Percentiles rank a stretch among this genome's conserved stretches.
Conservation (phyloP, 2,113 vertebrate species). For the Acinonyx jubatus region DNA sequence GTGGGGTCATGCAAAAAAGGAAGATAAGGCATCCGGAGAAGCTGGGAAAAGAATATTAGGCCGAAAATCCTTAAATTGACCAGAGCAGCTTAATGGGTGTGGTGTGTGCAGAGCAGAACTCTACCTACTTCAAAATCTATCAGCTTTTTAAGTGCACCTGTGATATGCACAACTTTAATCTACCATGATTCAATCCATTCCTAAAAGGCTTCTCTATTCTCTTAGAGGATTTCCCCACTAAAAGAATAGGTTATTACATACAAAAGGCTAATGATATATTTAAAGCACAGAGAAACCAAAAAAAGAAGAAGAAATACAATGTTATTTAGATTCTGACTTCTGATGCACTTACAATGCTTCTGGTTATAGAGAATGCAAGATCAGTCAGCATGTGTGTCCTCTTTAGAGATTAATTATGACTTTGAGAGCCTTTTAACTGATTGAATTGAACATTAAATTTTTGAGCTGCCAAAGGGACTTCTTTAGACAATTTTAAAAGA, state of each 20-base stretch:
- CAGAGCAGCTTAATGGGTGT: neutral
- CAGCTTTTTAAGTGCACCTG: neutral
- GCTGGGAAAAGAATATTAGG: neutral
- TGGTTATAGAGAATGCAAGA: neutral
- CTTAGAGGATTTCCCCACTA: neutral
- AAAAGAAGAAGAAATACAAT: neutral
- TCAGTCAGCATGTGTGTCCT: neutral
- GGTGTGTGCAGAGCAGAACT: neutral
- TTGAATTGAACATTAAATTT: conserved; percentile 39
- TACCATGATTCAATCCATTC: neutral
- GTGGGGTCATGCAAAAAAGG: neutral
- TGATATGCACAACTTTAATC: neutral
- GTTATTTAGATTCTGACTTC: neutral
- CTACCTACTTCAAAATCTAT: neutral
- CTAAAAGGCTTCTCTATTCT: neutral
- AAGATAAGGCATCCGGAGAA: neutral
- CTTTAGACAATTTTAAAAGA: conserved; percentile 31
- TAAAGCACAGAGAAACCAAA: neutral
- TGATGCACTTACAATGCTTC: neutral
- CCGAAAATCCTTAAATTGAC: neutral
- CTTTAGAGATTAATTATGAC: conserved; percentile 44
- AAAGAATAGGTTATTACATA: neutral
- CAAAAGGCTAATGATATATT: neutral
- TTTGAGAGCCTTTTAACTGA: conserved; percentile 31
- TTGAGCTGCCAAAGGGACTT: conserved; percentile 43